Evolutionary conservation across 2,113 vertebrate species (phyloP).

Genomic region (Pantherophis guttatus): DNA sequence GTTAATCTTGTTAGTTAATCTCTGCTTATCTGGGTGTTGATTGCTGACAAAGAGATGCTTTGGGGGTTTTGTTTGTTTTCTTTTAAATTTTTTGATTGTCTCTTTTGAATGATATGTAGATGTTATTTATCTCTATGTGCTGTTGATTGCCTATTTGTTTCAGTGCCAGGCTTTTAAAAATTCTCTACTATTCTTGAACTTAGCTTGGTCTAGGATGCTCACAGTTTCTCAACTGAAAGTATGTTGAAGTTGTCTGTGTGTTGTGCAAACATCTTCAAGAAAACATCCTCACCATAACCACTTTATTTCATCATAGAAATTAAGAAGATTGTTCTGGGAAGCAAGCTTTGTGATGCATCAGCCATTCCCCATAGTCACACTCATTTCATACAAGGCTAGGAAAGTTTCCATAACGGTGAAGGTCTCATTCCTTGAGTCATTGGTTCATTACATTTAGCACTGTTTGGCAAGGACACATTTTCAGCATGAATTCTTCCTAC

Average conservation of each 20-base stretch:
- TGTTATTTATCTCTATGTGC: background rate
- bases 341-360: background rate
- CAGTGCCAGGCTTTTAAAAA: background rate
- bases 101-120: background rate
- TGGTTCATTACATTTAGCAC: background rate
- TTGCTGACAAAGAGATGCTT: background rate
- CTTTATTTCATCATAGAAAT: background rate
- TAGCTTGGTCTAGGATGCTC: background rate
- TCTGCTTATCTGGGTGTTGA: background rate
- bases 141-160: background rate
- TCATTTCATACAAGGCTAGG: background rate
- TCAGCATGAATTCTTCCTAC: background rate
- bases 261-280: background rate
- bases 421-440: background rate
- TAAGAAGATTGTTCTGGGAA: background rate
- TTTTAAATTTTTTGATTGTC: background rate
- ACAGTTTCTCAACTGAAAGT: background rate
- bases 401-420: background rate
- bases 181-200: background rate
- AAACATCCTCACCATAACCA: background rate
- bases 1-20: background rate
- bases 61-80: background rate
- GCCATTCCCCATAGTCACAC: background rate
- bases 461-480: conserved; percentile 5
- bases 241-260: background rate